Conservation (phyloP, 1,140 invertebrate species). For the Agrilus planipennis region DNA sequence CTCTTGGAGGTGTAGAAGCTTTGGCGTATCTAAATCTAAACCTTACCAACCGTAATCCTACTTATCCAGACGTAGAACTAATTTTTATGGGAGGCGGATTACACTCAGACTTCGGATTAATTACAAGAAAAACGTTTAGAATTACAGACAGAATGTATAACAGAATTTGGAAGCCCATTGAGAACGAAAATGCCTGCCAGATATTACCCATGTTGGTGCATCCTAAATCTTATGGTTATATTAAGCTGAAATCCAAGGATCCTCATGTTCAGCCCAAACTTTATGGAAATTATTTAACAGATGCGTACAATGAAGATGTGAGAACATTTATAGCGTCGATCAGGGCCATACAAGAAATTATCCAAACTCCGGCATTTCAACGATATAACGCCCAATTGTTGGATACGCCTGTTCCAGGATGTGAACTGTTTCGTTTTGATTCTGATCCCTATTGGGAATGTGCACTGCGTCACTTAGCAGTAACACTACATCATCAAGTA, state of each 20-base stretch:
- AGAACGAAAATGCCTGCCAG: slow-evolving; percentile 32
- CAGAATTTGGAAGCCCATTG: slow-evolving; percentile 25
- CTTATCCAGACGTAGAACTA: slow-evolving; percentile 47
- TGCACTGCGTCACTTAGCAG: slow-evolving; percentile 27
- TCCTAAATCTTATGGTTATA: slow-evolving; percentile 48
- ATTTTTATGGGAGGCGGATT: slow-evolving; percentile 33
- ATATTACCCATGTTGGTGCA: slow-evolving; percentile 57
- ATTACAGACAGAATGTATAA: slow-evolving; percentile 15
- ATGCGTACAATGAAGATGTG: slow-evolving; percentile 32
- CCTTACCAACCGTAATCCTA: slow-evolving; percentile 29
- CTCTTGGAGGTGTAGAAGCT: slow-evolving; percentile 35
- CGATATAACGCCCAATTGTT: slow-evolving; percentile 30
- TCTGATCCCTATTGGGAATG: slow-evolving; percentile 42
- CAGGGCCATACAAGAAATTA: slow-evolving; percentile 18
- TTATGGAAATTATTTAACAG: slow-evolving; percentile 48
- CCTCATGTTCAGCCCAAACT: slow-evolving; percentile 49
- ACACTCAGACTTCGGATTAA: slow-evolving; percentile 21
- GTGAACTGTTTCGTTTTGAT: slow-evolving; percentile 25
- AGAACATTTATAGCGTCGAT: slow-evolving; percentile 25
- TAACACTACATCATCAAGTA: slow-evolving; percentile 36
- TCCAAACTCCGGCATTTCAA: slow-evolving; percentile 19
- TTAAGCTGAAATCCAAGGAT: slow-evolving; percentile 42
- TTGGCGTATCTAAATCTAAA: slow-evolving; percentile 38
- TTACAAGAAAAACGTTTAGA: slow-evolving; percentile 12
- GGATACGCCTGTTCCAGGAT: slow-evolving; percentile 32